Evolutionary conservation across 2,888 invertebrate species (phyloP), one percentile per base, ranked within the genome.

Genomic region (Morpho helenor): DNA sequence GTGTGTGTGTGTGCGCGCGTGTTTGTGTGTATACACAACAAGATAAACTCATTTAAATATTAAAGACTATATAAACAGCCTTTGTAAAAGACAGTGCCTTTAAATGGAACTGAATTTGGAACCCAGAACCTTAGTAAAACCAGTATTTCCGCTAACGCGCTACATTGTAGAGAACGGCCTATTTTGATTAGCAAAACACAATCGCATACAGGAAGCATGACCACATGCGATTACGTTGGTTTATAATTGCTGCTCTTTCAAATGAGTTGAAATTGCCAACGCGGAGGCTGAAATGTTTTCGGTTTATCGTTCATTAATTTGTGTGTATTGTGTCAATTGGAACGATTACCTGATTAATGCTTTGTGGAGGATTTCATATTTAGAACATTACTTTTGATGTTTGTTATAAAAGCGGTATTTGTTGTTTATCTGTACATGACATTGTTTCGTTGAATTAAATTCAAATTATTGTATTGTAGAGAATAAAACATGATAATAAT

Each of bases 221-320:
- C 76, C 77, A 70, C 78, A 72, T 71, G 66, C 67, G 65, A 89
- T 89, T 88, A 87, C 80, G 76, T 73, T 60, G 72, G 71, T 79
- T 82, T 83, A 87, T 88, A 87, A 88, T 88, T 87, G 82, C 79
- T 71, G 77, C 83, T 79, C 82, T 82, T 84, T 83, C 85, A 87
- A 87, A 86, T 84, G 86, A 86, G 80, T 70, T 72, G 70, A 74
- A 78, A 80, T 76, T 76, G 79, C 77, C 78, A 75, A 79, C 75
- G 76, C 75, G 76, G 79, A 81, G 81, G 76, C 71, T 71, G 73
- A 80, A 70, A 86, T 86, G 82, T 84, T 86, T 86, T 84, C 79
- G 74, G 76, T 79, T 76, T 79, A 79, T 81, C 78, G 76, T 79
- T 82, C 87, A 86, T 88, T 89, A 87, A 87, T 86, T 87, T 86